Evolutionary conservation across 2,888 invertebrate genomes (phyloP).

Genomic region (Erebia aethiops): DNA sequence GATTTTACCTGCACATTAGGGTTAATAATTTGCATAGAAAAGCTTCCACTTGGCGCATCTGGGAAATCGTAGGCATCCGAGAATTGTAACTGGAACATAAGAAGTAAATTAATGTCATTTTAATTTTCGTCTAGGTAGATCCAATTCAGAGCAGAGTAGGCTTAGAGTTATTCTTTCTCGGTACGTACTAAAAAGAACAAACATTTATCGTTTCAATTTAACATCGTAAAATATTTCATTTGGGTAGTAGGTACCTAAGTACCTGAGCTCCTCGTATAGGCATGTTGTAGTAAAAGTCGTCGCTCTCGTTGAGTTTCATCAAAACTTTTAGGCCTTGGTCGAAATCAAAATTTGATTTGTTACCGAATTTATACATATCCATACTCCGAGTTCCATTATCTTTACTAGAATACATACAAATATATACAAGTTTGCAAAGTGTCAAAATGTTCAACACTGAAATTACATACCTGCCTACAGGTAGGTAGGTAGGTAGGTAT

Average conservation of each 20-base stretch:
- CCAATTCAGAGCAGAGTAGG: too few species aligned
- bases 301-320: conserved; percentile 63
- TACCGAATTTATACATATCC: conserved; percentile 72
- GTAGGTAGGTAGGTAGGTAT: too few species aligned
- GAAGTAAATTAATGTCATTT: neutral
- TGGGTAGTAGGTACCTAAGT: neutral
- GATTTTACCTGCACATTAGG: conserved; percentile 63
- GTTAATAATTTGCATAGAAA: conserved; percentile 72
- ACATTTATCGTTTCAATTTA: neutral
- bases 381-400: conserved; percentile 48
- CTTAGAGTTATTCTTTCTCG: too few species aligned
- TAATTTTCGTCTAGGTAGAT: too few species aligned
- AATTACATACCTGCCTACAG: too few species aligned
- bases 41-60: conserved; percentile 81
- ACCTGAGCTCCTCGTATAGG: conserved; percentile 79
- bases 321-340: conserved; percentile 72
- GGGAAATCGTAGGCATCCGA: conserved; percentile 83
- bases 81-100: conserved; percentile 73
- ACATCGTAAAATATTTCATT: neutral
- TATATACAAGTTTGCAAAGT: neutral
- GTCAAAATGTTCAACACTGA: too few species aligned
- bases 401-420: conserved; percentile 46
- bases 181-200: neutral
- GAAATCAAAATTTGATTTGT: conserved; percentile 70
- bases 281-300: conserved; percentile 78